Conservation (phyloP, 2,888 invertebrate species). For the Synanthedon vespiformis region DNA sequence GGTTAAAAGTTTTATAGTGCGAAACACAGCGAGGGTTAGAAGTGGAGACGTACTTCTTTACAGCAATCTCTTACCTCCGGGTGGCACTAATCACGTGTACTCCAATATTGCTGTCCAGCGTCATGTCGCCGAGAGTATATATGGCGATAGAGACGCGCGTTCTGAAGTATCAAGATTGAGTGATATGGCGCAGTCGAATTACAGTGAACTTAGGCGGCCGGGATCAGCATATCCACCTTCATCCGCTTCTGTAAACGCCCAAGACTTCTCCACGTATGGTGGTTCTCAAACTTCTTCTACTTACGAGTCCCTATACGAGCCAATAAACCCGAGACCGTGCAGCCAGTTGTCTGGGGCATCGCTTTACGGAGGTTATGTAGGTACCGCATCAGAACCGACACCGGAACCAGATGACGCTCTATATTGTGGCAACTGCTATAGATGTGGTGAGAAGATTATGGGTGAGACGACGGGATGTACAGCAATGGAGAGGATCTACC, state of each 20-base stretch:
- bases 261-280: constrained; percentile 70
- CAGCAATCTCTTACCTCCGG: constrained; percentile 59
- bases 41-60: constrained; percentile 61
- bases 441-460: constrained; percentile 92
- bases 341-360: constrained; percentile 73
- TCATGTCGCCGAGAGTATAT: constrained; percentile 65
- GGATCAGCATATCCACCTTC: constrained; percentile 70
- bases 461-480: constrained; percentile 97
- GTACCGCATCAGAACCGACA: constrained; percentile 86
- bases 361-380: constrained; percentile 70
- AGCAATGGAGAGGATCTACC: constrained; percentile 97
- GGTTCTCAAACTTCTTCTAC: constrained; percentile 74
- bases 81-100: constrained; percentile 63
- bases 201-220: constrained; percentile 72
- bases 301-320: constrained; percentile 75
- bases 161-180: constrained; percentile 62
- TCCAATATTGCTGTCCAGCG: constrained; percentile 61
- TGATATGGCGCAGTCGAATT: constrained; percentile 71
- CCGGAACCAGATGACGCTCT: constrained; percentile 77
- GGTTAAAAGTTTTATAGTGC: constrained; percentile 63
- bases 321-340: constrained; percentile 72
- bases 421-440: constrained; percentile 89
- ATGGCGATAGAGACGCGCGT: constrained; percentile 46
- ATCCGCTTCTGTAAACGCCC: constrained; percentile 58
- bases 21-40: constrained; percentile 45